phyloP scores from a whole-genome alignment of 2,888 invertebrate genomes.

The Ectemnius cavifrons region DNA sequence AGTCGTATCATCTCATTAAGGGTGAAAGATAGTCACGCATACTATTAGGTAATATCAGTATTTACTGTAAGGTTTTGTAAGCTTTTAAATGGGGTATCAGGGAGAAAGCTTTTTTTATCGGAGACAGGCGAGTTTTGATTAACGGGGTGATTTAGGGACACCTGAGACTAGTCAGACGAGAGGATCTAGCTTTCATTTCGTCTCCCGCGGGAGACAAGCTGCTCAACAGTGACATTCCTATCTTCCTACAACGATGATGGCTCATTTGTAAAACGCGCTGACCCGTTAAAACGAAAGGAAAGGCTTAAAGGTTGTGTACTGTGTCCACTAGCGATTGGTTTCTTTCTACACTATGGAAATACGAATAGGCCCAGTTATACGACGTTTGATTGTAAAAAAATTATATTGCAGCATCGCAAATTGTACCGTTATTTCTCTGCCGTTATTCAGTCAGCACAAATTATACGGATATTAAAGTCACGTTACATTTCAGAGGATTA shows the following conservation, averaged over 20 bases:
- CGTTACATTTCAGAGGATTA: conserved; percentile 7
- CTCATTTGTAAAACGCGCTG: conserved; percentile 1
- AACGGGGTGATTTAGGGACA: not conserved
- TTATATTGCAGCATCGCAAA: conserved; percentile 6
- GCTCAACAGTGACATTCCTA: conserved; percentile 8
- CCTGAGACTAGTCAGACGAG: not conserved
- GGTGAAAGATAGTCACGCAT: not conserved
- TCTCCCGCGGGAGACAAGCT: not conserved
- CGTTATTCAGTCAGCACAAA: conserved; percentile 9
- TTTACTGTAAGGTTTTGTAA: not conserved
- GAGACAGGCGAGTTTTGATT: not conserved
- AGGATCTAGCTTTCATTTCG: not conserved
- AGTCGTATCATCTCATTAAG: not conserved
- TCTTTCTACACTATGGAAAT: conserved; percentile 2
- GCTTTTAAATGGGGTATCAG: conserved; percentile 7
- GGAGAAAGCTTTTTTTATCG: conserved; percentile 1
- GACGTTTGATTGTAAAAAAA: conserved; percentile 5
- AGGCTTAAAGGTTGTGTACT: conserved; percentile 1
- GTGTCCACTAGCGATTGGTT: conserved; percentile 2
- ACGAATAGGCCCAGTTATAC: conserved; percentile 4
- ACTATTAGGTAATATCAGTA: conserved; percentile 8
- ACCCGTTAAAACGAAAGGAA: not conserved
- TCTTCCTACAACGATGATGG: conserved; percentile 7
- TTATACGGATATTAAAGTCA: conserved; percentile 10
- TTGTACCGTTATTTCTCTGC: conserved; percentile 7